A percentile compares a stretch with the other conserved stretches of the same genome.
Conservation (phyloP, 2,888 invertebrate species). For the Spatulosminthurus flaviceps region DNA sequence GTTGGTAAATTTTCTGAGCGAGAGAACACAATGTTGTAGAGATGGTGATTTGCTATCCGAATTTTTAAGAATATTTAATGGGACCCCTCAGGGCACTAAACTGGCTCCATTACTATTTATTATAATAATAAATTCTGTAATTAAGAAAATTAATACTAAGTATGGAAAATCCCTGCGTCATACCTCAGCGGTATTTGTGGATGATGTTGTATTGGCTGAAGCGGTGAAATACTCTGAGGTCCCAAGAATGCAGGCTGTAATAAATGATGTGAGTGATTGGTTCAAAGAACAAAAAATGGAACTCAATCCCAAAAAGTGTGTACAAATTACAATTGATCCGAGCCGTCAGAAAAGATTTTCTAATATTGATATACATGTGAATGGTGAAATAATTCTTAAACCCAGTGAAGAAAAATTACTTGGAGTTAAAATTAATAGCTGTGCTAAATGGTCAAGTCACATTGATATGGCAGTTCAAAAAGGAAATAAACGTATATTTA, state of each 20-base stretch:
- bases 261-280: constrained; percentile 4
- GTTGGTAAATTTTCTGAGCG: neutral
- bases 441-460: too few species aligned
- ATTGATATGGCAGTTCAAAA: too few species aligned
- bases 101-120: constrained; percentile 29
- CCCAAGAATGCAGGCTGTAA: neutral
- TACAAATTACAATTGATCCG: too few species aligned
- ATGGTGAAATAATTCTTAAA: too few species aligned
- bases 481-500: too few species aligned
- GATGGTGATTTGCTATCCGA: neutral
- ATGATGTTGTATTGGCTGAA: neutral
- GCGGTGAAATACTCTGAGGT: neutral
- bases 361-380: too few species aligned
- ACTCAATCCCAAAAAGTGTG: too few species aligned
- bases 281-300: too few species aligned
- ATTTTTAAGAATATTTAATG: neutral
- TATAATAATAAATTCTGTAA: neutral
- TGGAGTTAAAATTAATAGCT: too few species aligned
- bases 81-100: constrained; percentile 29
- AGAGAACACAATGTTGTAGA: neutral
- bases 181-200: neutral
- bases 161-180: neutral
- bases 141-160: constrained; percentile 6
- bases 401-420: too few species aligned
- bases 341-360: too few species aligned